Evolutionary conservation across 2,888 invertebrate genomes (phyloP), one percentile per base, ranked within the genome.

Genomic region (Euplagia quadripunctaria): DNA sequence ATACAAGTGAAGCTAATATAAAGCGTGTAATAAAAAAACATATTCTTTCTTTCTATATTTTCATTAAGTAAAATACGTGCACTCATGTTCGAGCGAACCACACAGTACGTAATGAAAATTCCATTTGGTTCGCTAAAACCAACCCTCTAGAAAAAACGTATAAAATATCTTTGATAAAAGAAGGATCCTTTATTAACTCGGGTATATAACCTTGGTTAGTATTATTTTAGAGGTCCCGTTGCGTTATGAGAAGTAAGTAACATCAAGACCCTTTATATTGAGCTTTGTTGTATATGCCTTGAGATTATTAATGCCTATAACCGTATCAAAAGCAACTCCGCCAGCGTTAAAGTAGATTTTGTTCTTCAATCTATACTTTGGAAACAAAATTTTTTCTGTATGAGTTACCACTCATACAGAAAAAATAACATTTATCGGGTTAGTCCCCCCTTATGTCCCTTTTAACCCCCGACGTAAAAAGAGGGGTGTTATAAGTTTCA

Each of bases 141-240:
- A 64, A 68, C 42, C 42, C 58, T 11, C 61, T 71, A 76, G 78
- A 81, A 83, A 46, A 81, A 83, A 78, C 68, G 76, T 66, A 70
- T 46, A 49, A 76, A 69, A 71, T 75, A 75, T 74, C 75, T 68
- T 14, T 72, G 71, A 68, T 61, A 61, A 52, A 11, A 78, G 70
- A 43, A 75, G n/a, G 68, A 49, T 66, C 58, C 64, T 81, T 73
- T 76, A 75, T 75, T 73, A 76, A 66, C 49, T 70, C 14, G 16
- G 68, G 20, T 17, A 42, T 65, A 63, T 63, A 74, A 69, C 42
- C 43, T 64, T 43, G 14, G 55, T 31, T 66, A 65, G 31, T 70
- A 68, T 65, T 70, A 75, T 75, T 80, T 71, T 55, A 58, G 17
- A 64, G 52, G 43, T 58, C 41, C 49, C 69, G 71, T 69, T 61